Percentiles rank a stretch among this genome's conserved stretches.
Evolutionary conservation across 2,113 vertebrate species (phyloP).

Genomic region (Calypte anna): DNA sequence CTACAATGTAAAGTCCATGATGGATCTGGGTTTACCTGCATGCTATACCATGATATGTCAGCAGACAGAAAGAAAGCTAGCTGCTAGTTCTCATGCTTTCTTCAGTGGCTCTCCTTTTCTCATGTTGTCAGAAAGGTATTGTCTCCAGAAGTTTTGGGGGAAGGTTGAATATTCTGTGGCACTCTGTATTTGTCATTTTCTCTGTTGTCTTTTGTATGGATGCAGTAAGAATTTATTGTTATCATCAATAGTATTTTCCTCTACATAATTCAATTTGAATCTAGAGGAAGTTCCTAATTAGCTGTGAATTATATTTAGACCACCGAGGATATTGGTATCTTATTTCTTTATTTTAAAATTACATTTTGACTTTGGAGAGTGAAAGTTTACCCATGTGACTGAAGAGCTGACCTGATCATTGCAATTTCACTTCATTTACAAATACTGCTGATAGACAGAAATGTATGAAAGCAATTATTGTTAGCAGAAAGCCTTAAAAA

Average conservation of each 20-base stretch:
- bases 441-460: slow-evolving; percentile 94
- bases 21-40: slow-evolving; percentile 48
- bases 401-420: slow-evolving; percentile 72
- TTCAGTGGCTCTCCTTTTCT: slow-evolving; percentile 58
- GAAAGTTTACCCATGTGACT: slow-evolving; percentile 77
- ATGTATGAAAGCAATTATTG: slow-evolving; percentile 89
- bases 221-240: slow-evolving; percentile 81
- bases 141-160: slow-evolving; percentile 50
- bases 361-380: slow-evolving; percentile 78
- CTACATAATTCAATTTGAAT: slow-evolving; percentile 51
- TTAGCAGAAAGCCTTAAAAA: slow-evolving; percentile 97
- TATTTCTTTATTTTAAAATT: slow-evolving; percentile 62
- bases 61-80: slow-evolving; percentile 58
- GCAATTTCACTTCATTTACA: slow-evolving; percentile 82
- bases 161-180: slow-evolving; percentile 51
- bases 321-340: slow-evolving; percentile 41
- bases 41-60: background rate
- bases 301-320: slow-evolving; percentile 55
- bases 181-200: slow-evolving; percentile 67
- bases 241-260: slow-evolving; percentile 48
- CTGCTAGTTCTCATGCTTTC: slow-evolving; percentile 69
- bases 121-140: slow-evolving; percentile 32
- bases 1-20: background rate
- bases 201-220: slow-evolving; percentile 72
- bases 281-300: slow-evolving; percentile 62